These are phyloP conservation scores for Tortrix viridana DNA, from an alignment of 2,888 invertebrate genomes.

Conservation along the genomic window DNA sequence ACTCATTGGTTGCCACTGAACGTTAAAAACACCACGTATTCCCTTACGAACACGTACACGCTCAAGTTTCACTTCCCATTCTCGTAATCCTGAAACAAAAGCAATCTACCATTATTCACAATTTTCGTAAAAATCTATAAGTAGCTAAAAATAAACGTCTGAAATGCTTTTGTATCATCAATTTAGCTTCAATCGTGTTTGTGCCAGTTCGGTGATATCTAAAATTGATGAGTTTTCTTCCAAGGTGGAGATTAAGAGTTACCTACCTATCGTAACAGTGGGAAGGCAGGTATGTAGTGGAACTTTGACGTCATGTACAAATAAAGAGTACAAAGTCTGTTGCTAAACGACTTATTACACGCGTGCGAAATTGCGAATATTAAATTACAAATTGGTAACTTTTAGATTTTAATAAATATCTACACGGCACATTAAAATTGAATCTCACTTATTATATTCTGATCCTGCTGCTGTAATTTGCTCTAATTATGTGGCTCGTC, in stretches of 20 bases:
- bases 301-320: neutral
- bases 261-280: conserved; percentile 2
- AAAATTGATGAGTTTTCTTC: conserved; percentile 4
- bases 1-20: conserved; percentile 30
- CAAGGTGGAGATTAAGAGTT: neutral
- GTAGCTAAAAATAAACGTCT: neutral
- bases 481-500: too few relatives aligned
- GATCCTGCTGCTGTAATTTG: too few relatives aligned
- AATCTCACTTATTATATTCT: too few relatives aligned
- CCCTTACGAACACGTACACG: conserved; percentile 18
- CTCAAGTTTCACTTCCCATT: conserved; percentile 11
- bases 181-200: conserved; percentile 5
- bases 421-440: too few relatives aligned
- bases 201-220: conserved; percentile 7
- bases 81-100: conserved; percentile 24
- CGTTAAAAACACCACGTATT: conserved; percentile 18
- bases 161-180: neutral
- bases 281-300: neutral
- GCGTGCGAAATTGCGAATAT: too few relatives aligned
- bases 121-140: neutral
- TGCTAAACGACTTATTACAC: too few relatives aligned
- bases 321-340: neutral
- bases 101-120: neutral
- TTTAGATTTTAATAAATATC: too few relatives aligned
- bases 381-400: too few relatives aligned